Conservation (phyloP, 2,888 invertebrate species). For the Aspidapion aeneum region DNA sequence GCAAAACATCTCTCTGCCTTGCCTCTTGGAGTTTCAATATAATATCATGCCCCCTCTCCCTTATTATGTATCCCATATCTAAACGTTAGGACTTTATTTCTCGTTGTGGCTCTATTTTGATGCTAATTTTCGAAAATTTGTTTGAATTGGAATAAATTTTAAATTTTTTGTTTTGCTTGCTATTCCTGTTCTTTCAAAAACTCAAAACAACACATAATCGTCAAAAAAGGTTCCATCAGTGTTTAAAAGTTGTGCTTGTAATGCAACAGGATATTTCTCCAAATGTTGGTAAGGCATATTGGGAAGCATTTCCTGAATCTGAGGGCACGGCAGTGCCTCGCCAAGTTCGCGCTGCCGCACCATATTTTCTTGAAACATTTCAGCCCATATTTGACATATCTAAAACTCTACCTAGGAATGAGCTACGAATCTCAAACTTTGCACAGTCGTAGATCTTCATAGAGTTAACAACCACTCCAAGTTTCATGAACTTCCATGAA, state of each 20-base stretch:
- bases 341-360: slow-evolving; percentile 76
- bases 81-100: too few relatives aligned
- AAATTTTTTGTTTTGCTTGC: slow-evolving; percentile 82
- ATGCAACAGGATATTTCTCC: slow-evolving; percentile 75
- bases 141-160: slow-evolving; percentile 93
- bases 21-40: too few relatives aligned
- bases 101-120: too few relatives aligned
- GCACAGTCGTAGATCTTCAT: too few relatives aligned
- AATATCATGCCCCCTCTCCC: too few relatives aligned
- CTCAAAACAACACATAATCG: slow-evolving; percentile 94
- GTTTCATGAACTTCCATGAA: too few relatives aligned
- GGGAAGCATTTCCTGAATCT: slow-evolving; percentile 28
- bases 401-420: slow-evolving; percentile 51
- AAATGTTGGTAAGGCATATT: slow-evolving; percentile 23
- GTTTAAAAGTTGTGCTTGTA: slow-evolving; percentile 90
- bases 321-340: slow-evolving; percentile 71
- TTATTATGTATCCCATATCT: too few relatives aligned
- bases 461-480: too few relatives aligned
- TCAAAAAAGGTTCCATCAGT: slow-evolving; percentile 82
- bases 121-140: too few relatives aligned
- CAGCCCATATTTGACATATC: slow-evolving; percentile 65
- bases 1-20: too few relatives aligned
- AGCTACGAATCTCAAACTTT: slow-evolving; percentile 89
- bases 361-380: slow-evolving; percentile 71
- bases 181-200: slow-evolving; percentile 61